These are phyloP conservation scores for Heliothis virescens DNA, from an alignment of 1,140 invertebrate genomes.

Conservation along the genomic window DNA sequence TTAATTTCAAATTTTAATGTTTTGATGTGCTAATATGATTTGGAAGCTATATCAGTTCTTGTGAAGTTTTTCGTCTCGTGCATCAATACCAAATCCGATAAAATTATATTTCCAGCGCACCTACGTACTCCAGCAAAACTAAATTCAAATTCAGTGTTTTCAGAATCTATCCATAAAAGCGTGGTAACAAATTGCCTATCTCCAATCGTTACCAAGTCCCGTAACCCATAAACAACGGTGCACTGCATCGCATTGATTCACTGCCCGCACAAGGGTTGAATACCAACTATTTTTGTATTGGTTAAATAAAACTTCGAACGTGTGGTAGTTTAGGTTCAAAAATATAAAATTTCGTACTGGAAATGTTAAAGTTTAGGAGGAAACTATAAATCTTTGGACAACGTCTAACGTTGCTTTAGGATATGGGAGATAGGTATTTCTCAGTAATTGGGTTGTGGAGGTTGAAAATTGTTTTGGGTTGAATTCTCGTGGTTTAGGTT, in stretches of 20 bases:
- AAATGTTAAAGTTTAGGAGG: background rate
- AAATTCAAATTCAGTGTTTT: background rate
- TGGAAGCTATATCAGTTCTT: too few species aligned
- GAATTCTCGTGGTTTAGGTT: too few species aligned
- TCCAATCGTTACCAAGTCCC: slow-evolving; percentile 15
- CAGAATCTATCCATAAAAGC: background rate
- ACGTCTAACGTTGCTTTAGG: too few species aligned
- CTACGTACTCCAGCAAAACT: background rate
- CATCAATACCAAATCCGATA: background rate
- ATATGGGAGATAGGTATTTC: too few species aligned
- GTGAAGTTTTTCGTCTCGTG: too few species aligned
- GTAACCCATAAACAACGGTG: slow-evolving; percentile 38
- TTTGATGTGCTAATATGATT: too few species aligned
- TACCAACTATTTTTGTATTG: slow-evolving; percentile 48
- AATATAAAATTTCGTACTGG: background rate
- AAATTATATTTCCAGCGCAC: background rate
- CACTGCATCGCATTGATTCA: slow-evolving; percentile 45
- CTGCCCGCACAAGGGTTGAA: slow-evolving; percentile 20
- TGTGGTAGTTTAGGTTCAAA: slow-evolving; percentile 16
- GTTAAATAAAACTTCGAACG: slow-evolving; percentile 33
- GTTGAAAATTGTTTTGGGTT: too few species aligned
- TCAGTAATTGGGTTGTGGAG: too few species aligned
- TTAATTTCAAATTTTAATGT: too few species aligned
- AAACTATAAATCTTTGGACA: too few species aligned
- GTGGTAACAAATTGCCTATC: background rate